Evolutionary conservation across 2,888 invertebrate genomes (phyloP).

Genomic region (Chrysodeixis includens): DNA sequence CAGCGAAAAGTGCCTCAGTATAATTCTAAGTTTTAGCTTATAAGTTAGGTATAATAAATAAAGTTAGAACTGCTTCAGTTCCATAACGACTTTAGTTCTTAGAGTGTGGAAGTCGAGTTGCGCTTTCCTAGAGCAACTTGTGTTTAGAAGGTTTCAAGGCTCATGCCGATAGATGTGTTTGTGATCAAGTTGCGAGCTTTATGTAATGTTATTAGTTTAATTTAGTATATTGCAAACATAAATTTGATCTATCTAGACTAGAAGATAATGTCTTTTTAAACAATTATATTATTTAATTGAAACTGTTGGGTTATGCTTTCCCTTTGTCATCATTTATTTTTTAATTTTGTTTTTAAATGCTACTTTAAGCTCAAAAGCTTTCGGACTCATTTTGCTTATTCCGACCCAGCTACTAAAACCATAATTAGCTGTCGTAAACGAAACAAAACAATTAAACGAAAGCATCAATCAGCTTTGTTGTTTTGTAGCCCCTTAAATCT

Average conservation of each 20-base stretch:
- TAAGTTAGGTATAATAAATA: constrained; percentile 1
- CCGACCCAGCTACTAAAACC: no score
- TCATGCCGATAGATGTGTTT: constrained; percentile 1
- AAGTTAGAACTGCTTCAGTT: not conserved
- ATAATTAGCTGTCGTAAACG: no score
- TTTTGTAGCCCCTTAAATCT: not conserved
- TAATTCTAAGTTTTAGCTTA: not conserved
- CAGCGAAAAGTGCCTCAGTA: not conserved
- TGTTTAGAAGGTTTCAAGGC: constrained; percentile 30
- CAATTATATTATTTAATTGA: no score
- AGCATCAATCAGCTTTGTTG: not conserved
- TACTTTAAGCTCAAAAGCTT: no score
- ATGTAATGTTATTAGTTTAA: not conserved
- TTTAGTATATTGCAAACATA: no score
- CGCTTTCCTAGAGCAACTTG: not conserved
- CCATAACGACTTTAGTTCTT: constrained; percentile 6
- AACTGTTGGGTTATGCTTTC: no score
- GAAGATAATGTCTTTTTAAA: no score
- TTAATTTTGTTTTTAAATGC: no score
- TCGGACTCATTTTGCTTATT: no score
- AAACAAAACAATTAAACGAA: not conserved
- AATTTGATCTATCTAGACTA: no score
- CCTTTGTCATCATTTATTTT: no score
- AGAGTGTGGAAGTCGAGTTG: constrained; percentile 1
- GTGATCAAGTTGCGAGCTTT: not conserved